Evolutionary conservation across 2,113 vertebrate species (phyloP), one percentile per base, ranked within the genome.

Genomic region (Vidua macroura): DNA sequence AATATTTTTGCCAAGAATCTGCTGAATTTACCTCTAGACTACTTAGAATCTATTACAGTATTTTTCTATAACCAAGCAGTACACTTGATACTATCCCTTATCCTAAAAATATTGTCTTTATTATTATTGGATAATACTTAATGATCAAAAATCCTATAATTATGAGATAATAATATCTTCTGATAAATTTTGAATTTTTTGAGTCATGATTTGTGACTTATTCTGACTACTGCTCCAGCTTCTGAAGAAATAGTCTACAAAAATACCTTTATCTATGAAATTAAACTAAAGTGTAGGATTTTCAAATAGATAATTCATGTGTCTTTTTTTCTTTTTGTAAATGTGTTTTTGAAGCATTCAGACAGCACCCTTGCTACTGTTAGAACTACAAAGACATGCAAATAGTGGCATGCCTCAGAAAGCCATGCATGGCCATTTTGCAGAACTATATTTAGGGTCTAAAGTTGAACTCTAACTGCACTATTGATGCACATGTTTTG

Each of bases 401-500:
- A 92, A 86, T 41, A 11, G 31, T 56, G 64, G 27, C n/a, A 51
- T 93, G 60, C 74, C 62, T 77, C 83, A 88, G 74, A 76, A 95
- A 97, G 59, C 73, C n/a, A 52, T 51, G 35, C 23, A 8, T 93
- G 82, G 27, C 60, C 33, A 53, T 24, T 82, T n/a, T 43, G 4
- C 14, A 43, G 48, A 60, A 39, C 41, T 77, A n/a, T 93, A 92
- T 91, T 60, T 95, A 44, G 70, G 39, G 39, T 95, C 48, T 92
- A 78, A 89, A 82, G 84, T 53, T 92, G 86, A 86, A 81, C 37
- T 44, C 67, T 95, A 78, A 92, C 81, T 95, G 53, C 15, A 43
- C 48, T 91, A 88, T 68, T 79, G 88, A 93, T 86, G 33, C 53
- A 35, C 25, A 55, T 52, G 86, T 96, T 94, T 96, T 93, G 80